Conservation (phyloP, 2,113 vertebrate genomes). For the Okapia johnstoni region DNA sequence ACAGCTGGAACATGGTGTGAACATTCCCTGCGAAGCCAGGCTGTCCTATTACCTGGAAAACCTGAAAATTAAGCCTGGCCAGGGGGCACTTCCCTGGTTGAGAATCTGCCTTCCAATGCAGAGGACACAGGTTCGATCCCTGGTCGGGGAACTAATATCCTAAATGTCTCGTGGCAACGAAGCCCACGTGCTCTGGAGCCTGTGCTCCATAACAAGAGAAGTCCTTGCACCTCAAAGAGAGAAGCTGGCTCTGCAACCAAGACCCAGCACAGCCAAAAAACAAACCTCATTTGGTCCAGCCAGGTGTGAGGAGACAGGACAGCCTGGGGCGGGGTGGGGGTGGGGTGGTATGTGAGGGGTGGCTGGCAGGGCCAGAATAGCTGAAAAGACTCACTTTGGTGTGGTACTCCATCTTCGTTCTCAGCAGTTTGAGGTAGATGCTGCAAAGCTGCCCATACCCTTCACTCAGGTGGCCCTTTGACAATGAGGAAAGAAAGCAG, state of each 20-base stretch:
- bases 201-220: not conserved
- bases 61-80: not conserved
- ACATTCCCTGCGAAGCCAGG: no score
- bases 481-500: not conserved
- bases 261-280: not conserved
- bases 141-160: not conserved
- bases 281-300: not conserved
- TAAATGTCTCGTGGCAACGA: not conserved
- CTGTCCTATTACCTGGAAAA: not conserved
- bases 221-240: not conserved
- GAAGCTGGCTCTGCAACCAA: not conserved
- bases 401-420: conserved; percentile 99
- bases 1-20: not conserved
- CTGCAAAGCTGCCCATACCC: conserved; percentile 97
- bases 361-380: fast-evolving
- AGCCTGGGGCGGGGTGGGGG: fast-evolving
- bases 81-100: not conserved
- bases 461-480: conserved; percentile 94
- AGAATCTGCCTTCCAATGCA: not conserved
- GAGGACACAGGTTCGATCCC: not conserved
- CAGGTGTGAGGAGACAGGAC: not conserved
- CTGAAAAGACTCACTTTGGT: conserved; percentile 86
- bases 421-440: conserved; percentile 98
- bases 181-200: not conserved
- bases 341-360: not conserved